Percentiles rank a stretch among this genome's conserved stretches.
Conservation (phyloP, 1,140 invertebrate genomes). For the Reticulitermes speratus region DNA sequence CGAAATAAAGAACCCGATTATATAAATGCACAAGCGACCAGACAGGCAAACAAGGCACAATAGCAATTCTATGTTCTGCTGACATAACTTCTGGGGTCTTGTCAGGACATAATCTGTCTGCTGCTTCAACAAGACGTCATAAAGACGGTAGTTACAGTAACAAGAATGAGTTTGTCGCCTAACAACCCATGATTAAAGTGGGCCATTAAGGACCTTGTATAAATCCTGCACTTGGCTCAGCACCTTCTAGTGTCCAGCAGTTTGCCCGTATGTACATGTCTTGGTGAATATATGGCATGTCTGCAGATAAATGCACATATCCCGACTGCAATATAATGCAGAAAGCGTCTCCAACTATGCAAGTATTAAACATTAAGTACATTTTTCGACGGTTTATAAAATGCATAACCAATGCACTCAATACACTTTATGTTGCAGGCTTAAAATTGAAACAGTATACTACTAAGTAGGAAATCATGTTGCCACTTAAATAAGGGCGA, state of each 20-base stretch:
- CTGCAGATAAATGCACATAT: neutral
- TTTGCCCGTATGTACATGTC: neutral
- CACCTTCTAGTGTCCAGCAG: neutral
- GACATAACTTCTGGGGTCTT: neutral
- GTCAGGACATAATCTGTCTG: constrained; percentile 1
- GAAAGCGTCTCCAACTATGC: neutral
- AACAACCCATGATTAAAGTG: constrained; percentile 8
- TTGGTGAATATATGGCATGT: neutral
- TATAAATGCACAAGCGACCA: no score
- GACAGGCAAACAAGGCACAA: no score
- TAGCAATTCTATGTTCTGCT: neutral
- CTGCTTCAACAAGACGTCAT: neutral
- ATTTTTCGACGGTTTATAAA: no score
- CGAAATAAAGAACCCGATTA: no score
- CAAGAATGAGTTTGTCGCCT: neutral
- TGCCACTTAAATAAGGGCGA: no score
- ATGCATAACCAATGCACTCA: no score
- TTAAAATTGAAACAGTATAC: no score
- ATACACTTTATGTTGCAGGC: no score
- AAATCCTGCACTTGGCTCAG: neutral
- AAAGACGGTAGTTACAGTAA: neutral
- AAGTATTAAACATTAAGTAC: no score
- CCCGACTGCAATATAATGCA: neutral
- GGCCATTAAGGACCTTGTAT: neutral
- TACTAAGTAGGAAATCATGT: no score